Base-by-base conservation (phyloP, 2,113 vertebrate genomes). In the Castor canadensis region DNA sequence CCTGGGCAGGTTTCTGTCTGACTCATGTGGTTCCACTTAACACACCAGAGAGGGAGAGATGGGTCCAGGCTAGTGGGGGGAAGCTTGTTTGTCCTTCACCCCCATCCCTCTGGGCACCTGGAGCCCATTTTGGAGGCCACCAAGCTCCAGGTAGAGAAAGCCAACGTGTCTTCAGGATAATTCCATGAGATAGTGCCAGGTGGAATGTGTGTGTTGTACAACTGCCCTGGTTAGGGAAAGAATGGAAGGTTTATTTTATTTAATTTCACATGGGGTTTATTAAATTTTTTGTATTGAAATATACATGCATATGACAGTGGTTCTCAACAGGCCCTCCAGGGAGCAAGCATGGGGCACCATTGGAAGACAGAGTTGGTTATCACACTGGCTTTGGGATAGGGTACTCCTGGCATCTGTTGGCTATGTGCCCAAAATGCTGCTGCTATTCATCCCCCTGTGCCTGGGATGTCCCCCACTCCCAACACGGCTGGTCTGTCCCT, bases 401-500 rank as follows among this genome's bases (percentile, higher is more conserved):
- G 1, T 1, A 10, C 38, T 17, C 0, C 5, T 45, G 32, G 40
- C 32, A 17, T n/a, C 54, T 13, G 3, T 24, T 7, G 22, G 16
- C 10, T 72, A 2, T 49, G 71, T 60, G 19, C 40, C 38, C 43
- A 10, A 40, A 79, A 38, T 4, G 40, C 64, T 26, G 24, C 17
- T 26, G 1, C 16, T n/a, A n/a, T n/a, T 10, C 26, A n/a, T 8
- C 28, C 26, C 1, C 0, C 19, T 9, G 5, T 0, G 4, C 40
- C 2, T 16, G n/a, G n/a, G 30, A 11, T 12, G 7, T 67, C 20
- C 49, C 52, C 8, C 47, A 10, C 58, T 26, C 67, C 64, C 64
- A 15, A 16, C 8, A 3, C 52, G 47, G 19, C 16, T 6, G 0
- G 10, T 0, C n/a, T 5, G 35, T 5, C 20, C 11, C 79, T 9